Evolutionary conservation across 2,797 vertebrate genomes (phyloP), one percentile per base, ranked within the genome.

Genomic region (Ctenochaetus hawaiiensis): DNA sequence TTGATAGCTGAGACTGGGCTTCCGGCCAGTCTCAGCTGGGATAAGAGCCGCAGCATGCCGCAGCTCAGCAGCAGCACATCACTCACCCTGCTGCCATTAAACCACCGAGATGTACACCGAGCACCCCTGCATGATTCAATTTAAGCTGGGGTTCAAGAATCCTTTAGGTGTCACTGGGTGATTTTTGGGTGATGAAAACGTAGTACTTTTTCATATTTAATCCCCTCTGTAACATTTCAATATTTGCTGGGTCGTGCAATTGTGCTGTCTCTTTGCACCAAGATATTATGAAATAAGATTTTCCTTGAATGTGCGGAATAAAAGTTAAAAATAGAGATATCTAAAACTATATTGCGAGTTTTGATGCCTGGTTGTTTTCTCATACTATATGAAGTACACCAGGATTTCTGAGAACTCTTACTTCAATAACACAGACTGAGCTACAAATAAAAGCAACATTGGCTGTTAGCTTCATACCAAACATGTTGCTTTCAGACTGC

Each of bases 1-100:
- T 58, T 51, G 53, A 67, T 63, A 73, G 63, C 78, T 23, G 79
- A 80, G 59, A 58, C 65, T 37, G 75, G 81, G 89, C 84, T 67
- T 41, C 16, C 2, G 22, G 78, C 68, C 88, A 82, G 23, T 52
- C 70, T 14, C 14, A 48, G 65, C 41, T 44, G 23, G 64, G 68
- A 78, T 74, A 51, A 73, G 87, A 67, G 56, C 23, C 9, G 54
- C 79, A 67, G 72, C 69, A 75, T 73, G 62, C 66, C 58, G 62
- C 63, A 60, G 73, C 75, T 78, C 56, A 66, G 47, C 70, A 60
- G 72, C 68, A 62, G 43, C 59, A 53, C 71, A 75, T 78, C 80
- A 62, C 77, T 80, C 81, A 84, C 60, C 69, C 47, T 14, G 44
- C 72, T 74, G 72, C 67, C 14, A 20, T 62, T 53, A 78, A 75